Evolutionary conservation across 2,797 vertebrate species (phyloP).

Genomic region (Euphonia xanthogaster): DNA sequence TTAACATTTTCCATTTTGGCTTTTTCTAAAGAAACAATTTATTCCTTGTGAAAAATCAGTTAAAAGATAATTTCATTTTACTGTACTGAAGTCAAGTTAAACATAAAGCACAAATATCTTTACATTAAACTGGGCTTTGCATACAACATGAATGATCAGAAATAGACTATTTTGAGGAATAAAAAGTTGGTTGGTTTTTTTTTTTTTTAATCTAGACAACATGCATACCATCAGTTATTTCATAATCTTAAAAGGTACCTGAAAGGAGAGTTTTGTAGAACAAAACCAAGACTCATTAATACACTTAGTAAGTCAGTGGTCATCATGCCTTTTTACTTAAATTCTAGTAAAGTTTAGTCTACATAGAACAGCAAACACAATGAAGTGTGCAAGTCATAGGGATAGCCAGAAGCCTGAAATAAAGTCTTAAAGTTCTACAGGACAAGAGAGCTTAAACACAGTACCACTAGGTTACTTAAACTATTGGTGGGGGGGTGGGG

Average conservation of each 20-base stretch:
- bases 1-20: slow-evolving; percentile 39
- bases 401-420: slow-evolving; percentile 75
- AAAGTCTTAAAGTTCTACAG: slow-evolving; percentile 63
- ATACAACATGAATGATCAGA: slow-evolving; percentile 42
- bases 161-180: slow-evolving; percentile 35
- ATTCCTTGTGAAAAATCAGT: slow-evolving; percentile 42
- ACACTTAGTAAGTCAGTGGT: slow-evolving; percentile 60
- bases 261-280: slow-evolving; percentile 60
- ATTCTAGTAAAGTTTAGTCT: slow-evolving; percentile 63
- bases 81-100: slow-evolving; percentile 30
- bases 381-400: slow-evolving; percentile 60
- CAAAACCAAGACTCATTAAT: slow-evolving; percentile 51
- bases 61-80: slow-evolving; percentile 16
- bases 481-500: neutral
- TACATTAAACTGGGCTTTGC: slow-evolving; percentile 55
- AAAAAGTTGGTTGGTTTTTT: neutral
- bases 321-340: slow-evolving; percentile 61
- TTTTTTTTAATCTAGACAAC: slow-evolving; percentile 41
- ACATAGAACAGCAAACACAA: slow-evolving; percentile 68
- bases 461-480: neutral
- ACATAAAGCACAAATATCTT: slow-evolving; percentile 50
- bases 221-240: slow-evolving; percentile 63
- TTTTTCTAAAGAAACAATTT: slow-evolving; percentile 48
- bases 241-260: slow-evolving; percentile 59
- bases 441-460: slow-evolving; percentile 45